Evolutionary conservation across 2,888 invertebrate genomes (phyloP), one percentile per base, ranked within the genome.

Genomic region (Scaptomyza tumidula): DNA sequence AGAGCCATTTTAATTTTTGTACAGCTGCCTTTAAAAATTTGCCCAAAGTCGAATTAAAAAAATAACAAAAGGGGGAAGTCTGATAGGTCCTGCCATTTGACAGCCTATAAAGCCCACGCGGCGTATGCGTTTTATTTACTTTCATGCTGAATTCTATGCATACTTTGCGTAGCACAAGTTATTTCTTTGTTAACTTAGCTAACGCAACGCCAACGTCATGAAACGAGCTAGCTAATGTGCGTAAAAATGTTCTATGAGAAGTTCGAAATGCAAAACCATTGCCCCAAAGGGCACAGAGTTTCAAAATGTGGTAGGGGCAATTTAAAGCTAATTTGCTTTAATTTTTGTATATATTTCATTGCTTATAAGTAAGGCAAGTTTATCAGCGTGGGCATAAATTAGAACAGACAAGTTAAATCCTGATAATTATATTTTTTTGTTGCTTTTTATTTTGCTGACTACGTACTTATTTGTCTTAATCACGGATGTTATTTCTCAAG

Each of bases 71-170:
- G 31, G 41, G 45, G 55, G 45, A 29, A 39, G 85, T 54, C 62
- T 60, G 55, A 61, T 44, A 39, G 39, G 44, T 33, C 29, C 53
- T 48, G 55, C 66, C 68, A 89, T 89, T 83, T 83, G 83, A 88
- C 88, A 86, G 80, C 62, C 71, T 58, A 48, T 70, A 60, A 50
- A 68, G 70, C 75, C 86, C 71, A 88, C 80, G 71, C 65, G 53
- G 73, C 75, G 84, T 83, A 86, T 86, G 73, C 88, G 75, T 83
- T 78, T 79, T 75, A 86, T 83, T 86, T 87, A 71, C 80, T 76
- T 85, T 87, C 64, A 76, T 70, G 58, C 71, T 48, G 66, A 76
- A 76, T 86, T 72, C 86, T 61, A 58, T 52, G 78, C 75, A 82
- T 83, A 82, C 85, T 87, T 83, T 62, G 65, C 71, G 66, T 70